These are phyloP conservation scores for Anolis apletophallus DNA, from an alignment of 2,797 vertebrate species.

Conservation along the genomic window DNA sequence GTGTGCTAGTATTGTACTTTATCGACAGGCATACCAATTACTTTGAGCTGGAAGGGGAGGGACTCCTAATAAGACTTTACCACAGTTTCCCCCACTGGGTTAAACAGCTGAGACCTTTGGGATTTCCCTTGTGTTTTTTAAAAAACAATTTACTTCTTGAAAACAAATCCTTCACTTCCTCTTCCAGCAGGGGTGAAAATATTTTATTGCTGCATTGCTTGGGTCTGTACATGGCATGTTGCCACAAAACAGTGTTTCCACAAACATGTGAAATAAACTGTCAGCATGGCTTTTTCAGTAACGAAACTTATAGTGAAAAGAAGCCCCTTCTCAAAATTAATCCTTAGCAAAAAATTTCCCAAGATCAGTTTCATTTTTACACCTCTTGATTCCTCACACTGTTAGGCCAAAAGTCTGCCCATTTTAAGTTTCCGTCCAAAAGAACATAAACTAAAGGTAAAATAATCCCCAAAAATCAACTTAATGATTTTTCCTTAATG, in stretches of 20 bases:
- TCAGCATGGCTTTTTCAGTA: slow-evolving; percentile 27
- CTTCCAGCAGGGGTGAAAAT: slow-evolving; percentile 33
- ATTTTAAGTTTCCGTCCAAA: neutral
- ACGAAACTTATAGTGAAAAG: neutral
- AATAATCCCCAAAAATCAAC: neutral
- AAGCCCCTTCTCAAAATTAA: neutral
- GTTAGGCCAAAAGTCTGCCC: neutral
- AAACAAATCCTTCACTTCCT: slow-evolving; percentile 64
- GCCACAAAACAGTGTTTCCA: slow-evolving; percentile 15
- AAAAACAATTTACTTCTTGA: slow-evolving; percentile 54
- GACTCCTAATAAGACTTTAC: slow-evolving; percentile 45
- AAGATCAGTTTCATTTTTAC: slow-evolving; percentile 4
- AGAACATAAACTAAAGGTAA: neutral
- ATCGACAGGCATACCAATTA: slow-evolving; percentile 7
- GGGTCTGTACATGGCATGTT: slow-evolving; percentile 46
- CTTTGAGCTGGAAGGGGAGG: slow-evolving; percentile 27
- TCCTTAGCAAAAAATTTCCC: neutral
- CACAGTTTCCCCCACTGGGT: slow-evolving; percentile 27
- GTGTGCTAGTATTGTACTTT: slow-evolving; percentile 34
- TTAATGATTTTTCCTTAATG: neutral
- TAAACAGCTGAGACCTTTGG: slow-evolving; percentile 38
- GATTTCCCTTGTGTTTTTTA: slow-evolving; percentile 44
- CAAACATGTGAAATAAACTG: slow-evolving; percentile 34
- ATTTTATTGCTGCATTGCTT: slow-evolving; percentile 48
- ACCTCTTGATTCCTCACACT: neutral